Base-by-base conservation (phyloP, 2,888 invertebrate species). In the Clusia tigrina region DNA sequence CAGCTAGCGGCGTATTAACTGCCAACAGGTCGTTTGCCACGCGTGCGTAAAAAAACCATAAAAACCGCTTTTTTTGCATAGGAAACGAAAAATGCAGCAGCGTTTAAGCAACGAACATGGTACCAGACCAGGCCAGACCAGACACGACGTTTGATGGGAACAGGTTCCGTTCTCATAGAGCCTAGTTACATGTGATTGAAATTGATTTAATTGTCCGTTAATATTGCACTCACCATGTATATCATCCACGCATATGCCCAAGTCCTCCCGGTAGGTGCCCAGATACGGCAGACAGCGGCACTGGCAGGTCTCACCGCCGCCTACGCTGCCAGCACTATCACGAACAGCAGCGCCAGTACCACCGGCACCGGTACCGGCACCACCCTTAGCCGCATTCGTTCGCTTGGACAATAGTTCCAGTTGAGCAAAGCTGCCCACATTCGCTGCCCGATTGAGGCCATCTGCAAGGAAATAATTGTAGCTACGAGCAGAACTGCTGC, bases 231-330 rank as follows among this genome's bases (percentile, higher is more conserved):
- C 80, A 94, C 94, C 94, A 83, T 92, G 90, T 71, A 95, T 88
- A 79, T 94, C 92, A 80, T 93, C 91, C 69, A 94, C 93, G 83
- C 95, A 95, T 70, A 93, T 89, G 72, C 90, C 89, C 69, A 91
- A 85, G 83, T 95, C 95, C 82, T 95, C 94, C 66, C 94, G 88
- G 85, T 92, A 94, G 59, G 92, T 89, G 3, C 91, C 91, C 67
- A 91, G 86, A 70, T 90, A 89, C 58, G 87, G 86, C 68, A 92
- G 89, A 78, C 94, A 95, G 61, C 89, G 90, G 84, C 94, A 95
- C 32, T 88, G 87, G 84, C 94, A 94, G 56, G 73, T 75, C 63
- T 73, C 74, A 26, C 71, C 74, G 46, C 65, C 64, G 24, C 26
- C 55, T 53, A 55, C 66, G 54, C 57, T 25, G 57, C 46, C 54